These are phyloP conservation scores for Sebastes miniatus DNA, from an alignment of 2,797 vertebrate genomes.

Conservation along the genomic window DNA sequence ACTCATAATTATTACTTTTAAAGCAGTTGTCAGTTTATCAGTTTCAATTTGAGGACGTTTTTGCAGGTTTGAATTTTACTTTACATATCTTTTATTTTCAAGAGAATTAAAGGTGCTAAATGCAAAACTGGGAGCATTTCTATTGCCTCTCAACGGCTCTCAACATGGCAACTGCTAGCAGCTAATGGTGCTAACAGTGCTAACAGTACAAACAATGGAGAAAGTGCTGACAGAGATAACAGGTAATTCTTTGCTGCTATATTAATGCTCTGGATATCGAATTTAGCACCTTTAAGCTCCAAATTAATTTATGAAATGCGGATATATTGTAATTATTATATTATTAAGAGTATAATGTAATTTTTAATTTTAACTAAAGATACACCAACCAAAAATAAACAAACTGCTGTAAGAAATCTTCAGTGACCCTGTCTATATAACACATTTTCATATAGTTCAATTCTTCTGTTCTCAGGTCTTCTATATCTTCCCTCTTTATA, in stretches of 20 bases:
- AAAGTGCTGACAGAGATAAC: too few relatives aligned
- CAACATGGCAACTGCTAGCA: too few relatives aligned
- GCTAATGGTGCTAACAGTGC: too few relatives aligned
- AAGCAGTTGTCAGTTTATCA: not conserved
- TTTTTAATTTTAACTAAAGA: not conserved
- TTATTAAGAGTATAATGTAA: not conserved
- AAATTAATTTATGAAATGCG: not conserved
- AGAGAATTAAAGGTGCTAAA: not conserved
- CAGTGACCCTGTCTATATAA: not conserved
- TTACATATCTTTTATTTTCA: not conserved
- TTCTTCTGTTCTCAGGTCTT: not conserved
- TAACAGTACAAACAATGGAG: too few relatives aligned
- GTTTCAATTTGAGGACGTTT: not conserved
- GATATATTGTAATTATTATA: not conserved
- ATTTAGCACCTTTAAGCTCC: too few relatives aligned
- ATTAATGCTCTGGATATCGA: too few relatives aligned
- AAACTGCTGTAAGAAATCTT: not conserved
- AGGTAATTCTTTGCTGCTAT: too few relatives aligned
- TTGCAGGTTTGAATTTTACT: not conserved
- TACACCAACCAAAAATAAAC: not conserved
- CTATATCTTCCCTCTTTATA: not conserved
- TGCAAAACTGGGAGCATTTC: too few relatives aligned
- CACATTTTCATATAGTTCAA: not conserved
- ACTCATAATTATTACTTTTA: not conserved
- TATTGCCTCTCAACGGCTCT: too few relatives aligned